Evolutionary conservation across 2,797 vertebrate genomes (phyloP), one percentile per base, ranked within the genome.

Genomic region (Galagoides demidoff): DNA sequence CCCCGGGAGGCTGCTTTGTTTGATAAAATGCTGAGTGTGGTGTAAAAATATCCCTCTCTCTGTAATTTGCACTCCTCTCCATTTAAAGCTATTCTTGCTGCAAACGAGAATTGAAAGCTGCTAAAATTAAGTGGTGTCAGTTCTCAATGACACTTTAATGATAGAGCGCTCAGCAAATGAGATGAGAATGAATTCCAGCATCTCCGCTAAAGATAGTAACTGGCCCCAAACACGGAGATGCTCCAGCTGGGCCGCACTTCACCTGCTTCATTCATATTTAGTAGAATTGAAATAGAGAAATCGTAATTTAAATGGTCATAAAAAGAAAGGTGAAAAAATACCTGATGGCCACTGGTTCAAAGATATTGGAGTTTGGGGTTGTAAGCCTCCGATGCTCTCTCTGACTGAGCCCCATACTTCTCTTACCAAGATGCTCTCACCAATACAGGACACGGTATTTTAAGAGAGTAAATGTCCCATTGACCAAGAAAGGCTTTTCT

Each of bases 131-230:
- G 99, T 99, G 98, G 99, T 99, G 99, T 99, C 99, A 99, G 99
- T 99, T 99, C 99, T 99, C 99, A 99, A 99, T 99, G 99, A 99
- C 99, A 99, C 99, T 99, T 99, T 99, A 99, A 99, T 99, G 99
- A 99, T 99, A 99, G 99, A 99, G 99, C 98, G 98, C 99, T 99
- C 98, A 97, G 98, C 98, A 99, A 99, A 99, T 99, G 99, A 99
- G 99, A 99, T 97, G 98, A 98, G 98, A 99, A 99, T 99, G 99
- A 99, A 99, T 99, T 98, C 98, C 98, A 99, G 99, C 99, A 99
- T 98, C 99, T 99, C 98, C 98, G 99, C 99, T 99, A 99, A 99
- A 99, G 99, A 99, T 99, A 99, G 99, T 98, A 98, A 98, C 98
- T 96, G 91, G 97, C 95, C 90, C 97, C 96, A 98, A 98, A 98